Evolutionary conservation across 2,888 invertebrate genomes (phyloP).

Genomic region (Lochmaea crataegi): DNA sequence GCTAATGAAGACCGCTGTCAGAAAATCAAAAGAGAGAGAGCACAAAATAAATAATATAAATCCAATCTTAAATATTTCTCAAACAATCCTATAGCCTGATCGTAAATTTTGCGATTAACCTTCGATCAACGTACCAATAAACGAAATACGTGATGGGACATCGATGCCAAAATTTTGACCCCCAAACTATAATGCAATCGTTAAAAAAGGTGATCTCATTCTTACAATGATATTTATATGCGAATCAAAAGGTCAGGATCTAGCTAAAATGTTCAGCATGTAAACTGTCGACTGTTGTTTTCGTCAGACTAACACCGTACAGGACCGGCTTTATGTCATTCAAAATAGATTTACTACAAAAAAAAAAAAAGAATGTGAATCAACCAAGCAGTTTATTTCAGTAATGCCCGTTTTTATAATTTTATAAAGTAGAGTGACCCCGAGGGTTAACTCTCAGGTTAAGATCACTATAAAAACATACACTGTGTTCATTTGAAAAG

Average conservation of each 20-base stretch:
- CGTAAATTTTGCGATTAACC: too few relatives aligned
- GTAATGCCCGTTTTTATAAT: too few relatives aligned
- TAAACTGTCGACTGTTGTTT: constrained; percentile 31
- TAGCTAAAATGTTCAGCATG: constrained; percentile 34
- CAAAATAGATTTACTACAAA: background rate
- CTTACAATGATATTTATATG: constrained; percentile 32
- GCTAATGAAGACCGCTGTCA: background rate
- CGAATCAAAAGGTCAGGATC: constrained; percentile 41
- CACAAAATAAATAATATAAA: background rate
- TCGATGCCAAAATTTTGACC: constrained; percentile 28
- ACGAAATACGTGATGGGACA: background rate
- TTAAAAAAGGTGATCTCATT: constrained; percentile 39
- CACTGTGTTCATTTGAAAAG: too few relatives aligned
- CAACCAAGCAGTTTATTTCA: too few relatives aligned
- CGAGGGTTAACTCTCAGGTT: too few relatives aligned
- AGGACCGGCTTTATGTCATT: constrained; percentile 4
- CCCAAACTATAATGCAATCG: constrained; percentile 26
- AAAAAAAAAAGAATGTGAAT: too few relatives aligned
- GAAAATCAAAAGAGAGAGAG: background rate
- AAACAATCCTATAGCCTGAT: too few relatives aligned
- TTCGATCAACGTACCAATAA: background rate
- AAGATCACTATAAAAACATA: too few relatives aligned
- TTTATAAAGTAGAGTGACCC: too few relatives aligned
- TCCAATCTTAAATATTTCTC: too few relatives aligned
- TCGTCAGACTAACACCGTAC: background rate